These are phyloP conservation scores for Hypselothyrea guttata DNA, from an alignment of 2,888 invertebrate species.

Conservation along the genomic window DNA sequence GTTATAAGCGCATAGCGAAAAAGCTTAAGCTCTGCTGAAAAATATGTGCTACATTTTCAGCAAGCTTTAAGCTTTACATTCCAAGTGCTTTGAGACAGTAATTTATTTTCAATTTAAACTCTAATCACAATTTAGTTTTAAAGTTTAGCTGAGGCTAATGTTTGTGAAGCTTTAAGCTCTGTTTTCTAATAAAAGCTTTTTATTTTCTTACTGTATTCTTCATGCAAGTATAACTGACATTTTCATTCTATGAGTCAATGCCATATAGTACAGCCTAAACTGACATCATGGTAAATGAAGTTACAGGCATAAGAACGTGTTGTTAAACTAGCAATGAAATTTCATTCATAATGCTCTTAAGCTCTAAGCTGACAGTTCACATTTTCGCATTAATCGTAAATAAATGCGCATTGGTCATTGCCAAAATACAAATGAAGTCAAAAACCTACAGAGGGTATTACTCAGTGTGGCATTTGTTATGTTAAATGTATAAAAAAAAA, in stretches of 20 bases:
- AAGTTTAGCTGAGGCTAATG: no score
- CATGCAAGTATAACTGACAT: constrained; percentile 10
- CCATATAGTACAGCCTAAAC: constrained; percentile 16
- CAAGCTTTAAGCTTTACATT: no score
- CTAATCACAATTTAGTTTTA: no score
- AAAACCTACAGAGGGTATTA: constrained; percentile 2
- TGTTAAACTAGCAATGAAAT: constrained; percentile 38
- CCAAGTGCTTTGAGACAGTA: no score
- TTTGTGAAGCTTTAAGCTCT: no score
- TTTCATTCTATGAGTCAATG: constrained; percentile 17
- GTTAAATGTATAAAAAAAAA: constrained; percentile 1
- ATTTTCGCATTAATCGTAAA: constrained; percentile 33
- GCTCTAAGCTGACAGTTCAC: constrained; percentile 13
- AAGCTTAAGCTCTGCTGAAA: no score
- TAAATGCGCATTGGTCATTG: constrained; percentile 39
- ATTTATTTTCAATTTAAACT: no score
- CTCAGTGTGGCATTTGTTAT: constrained; percentile 26
- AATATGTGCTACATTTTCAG: no score
- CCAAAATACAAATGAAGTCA: constrained; percentile 15
- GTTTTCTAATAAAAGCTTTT: no score
- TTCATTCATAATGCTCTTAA: constrained; percentile 54
- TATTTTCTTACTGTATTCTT: constrained; percentile 2
- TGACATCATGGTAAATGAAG: neutral
- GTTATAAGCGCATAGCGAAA: no score
- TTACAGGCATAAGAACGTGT: constrained; percentile 40